Conservation (phyloP, 2,113 vertebrate genomes). For the Aegypius monachus region DNA sequence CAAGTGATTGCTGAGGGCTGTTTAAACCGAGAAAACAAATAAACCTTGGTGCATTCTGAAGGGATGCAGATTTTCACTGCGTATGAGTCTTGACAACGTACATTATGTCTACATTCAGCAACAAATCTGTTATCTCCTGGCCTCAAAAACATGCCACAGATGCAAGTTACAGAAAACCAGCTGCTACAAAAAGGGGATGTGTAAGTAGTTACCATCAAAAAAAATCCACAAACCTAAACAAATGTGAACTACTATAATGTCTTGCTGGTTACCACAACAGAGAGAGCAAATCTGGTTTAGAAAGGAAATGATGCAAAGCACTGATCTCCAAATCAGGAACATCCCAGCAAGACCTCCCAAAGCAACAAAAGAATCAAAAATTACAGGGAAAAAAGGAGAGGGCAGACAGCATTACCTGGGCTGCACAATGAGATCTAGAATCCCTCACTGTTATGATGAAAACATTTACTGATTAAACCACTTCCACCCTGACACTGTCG, state of each 20-base stretch:
- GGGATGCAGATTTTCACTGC: not conserved
- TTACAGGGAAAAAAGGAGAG: not conserved
- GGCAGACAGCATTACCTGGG: not conserved
- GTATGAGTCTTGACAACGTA: not conserved
- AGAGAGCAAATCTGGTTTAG: not conserved
- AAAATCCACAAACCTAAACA: slow-evolving; percentile 35
- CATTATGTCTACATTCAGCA: slow-evolving; percentile 36
- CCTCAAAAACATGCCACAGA: slow-evolving; percentile 29
- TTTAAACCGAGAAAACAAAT: slow-evolving; percentile 23
- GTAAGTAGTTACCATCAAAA: slow-evolving; percentile 39
- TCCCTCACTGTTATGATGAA: not conserved
- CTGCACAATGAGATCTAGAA: not conserved
- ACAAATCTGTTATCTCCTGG: slow-evolving; percentile 55
- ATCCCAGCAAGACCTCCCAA: slow-evolving; percentile 16
- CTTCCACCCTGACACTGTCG: not conserved
- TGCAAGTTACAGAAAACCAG: slow-evolving; percentile 35
- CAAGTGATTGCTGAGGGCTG: not conserved
- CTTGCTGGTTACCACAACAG: slow-evolving; percentile 33
- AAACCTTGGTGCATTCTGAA: slow-evolving; percentile 20
- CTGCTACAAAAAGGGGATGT: slow-evolving; percentile 30
- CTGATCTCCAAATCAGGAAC: not conserved
- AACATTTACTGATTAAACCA: not conserved
- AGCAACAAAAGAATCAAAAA: not conserved
- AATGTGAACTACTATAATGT: slow-evolving; percentile 7
- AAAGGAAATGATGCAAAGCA: slow-evolving; percentile 16